Evolutionary conservation across 2,888 invertebrate species (phyloP), one percentile per base, ranked within the genome.

Genomic region (Troilus luridus): DNA sequence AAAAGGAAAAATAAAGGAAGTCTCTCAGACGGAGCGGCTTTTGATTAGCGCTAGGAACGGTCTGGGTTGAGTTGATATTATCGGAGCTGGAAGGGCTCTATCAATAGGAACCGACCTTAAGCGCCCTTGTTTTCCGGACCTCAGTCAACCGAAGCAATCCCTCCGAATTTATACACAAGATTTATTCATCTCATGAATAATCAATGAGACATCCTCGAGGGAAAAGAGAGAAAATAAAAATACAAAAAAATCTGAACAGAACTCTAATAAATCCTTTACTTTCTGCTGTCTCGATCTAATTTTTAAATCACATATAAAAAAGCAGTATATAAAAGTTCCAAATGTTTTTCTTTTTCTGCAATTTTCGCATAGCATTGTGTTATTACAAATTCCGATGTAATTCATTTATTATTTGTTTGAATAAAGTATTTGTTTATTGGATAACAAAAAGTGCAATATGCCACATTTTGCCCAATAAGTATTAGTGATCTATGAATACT

Each of bases 131-230:
- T 77, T 77, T 77, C 72, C 72, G 72, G 41, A 41, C 72, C 72
- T 77, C 24, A 77, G 72, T 41, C 72, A 27, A 77, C 17, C 72
- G 17, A 77, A 27, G 24, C 6, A 67, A 67, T 41, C 72, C 72
- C 72, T 77, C 1, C 17, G 41, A 41, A 8, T 77, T 77, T 77
- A 77, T 77, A 77, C 72, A 27, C 72, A 77, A 77, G 72, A 77
- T 77, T 77, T 77, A 77, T 77, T 77, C 72, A 27, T 41, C 72
- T 77, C 72, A 77, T 77, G 72, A 77, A 77, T 77, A 77, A 77
- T 77, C 72, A 77, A 77, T 77, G 72, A 77, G 72, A 77, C 72
- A 77, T 41, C 72, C 72, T 77, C 9, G 12, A 24, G 24, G 24
- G 21, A 24, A 72, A 24, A 67, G 67, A 17, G 27, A 72, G 12